These are phyloP conservation scores for Girardia tigrina DNA, from an alignment of 2,888 invertebrate species.

Conservation along the genomic window DNA sequence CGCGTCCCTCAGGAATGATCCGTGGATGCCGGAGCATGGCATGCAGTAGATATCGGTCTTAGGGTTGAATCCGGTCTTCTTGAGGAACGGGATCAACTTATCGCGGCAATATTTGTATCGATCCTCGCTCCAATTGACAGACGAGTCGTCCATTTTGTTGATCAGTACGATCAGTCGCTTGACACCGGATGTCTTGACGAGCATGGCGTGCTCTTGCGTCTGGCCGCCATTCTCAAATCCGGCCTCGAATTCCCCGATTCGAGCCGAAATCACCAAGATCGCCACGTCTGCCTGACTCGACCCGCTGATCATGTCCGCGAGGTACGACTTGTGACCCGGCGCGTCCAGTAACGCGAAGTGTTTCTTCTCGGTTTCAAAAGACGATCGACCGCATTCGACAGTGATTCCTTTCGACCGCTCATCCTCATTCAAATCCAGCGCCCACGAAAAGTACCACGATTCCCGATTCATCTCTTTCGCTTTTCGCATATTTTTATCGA, in stretches of 20 bases:
- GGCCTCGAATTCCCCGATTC: constrained; percentile 98
- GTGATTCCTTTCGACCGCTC: constrained; percentile 68
- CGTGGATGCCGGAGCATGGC: constrained; percentile 92
- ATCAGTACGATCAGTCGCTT: constrained; percentile 92
- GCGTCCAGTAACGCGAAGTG: constrained; percentile 98
- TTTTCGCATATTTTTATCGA: constrained; percentile 97
- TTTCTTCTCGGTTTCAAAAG: constrained; percentile 94
- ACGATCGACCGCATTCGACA: constrained; percentile 92
- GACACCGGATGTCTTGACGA: constrained; percentile 96
- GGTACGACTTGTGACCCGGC: constrained; percentile 97
- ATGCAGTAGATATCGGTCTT: constrained; percentile 90
- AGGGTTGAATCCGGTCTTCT: constrained; percentile 83
- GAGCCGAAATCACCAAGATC: constrained; percentile 87
- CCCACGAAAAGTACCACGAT: constrained; percentile 99
- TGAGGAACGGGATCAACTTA: constrained; percentile 91
- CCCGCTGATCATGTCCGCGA: constrained; percentile 97
- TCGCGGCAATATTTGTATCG: constrained; percentile 87
- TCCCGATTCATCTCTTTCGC: constrained; percentile 96
- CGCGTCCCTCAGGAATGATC: constrained; percentile 66
- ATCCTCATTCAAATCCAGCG: constrained; percentile 91
- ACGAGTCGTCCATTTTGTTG: constrained; percentile 99
- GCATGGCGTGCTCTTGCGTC: constrained; percentile 97
- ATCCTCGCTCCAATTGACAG: constrained; percentile 78
- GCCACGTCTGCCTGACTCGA: constrained; percentile 90
- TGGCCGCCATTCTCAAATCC: constrained; percentile 98